Conservation (phyloP, 1,140 invertebrate species). For the Protaetia brevitarsis region DNA sequence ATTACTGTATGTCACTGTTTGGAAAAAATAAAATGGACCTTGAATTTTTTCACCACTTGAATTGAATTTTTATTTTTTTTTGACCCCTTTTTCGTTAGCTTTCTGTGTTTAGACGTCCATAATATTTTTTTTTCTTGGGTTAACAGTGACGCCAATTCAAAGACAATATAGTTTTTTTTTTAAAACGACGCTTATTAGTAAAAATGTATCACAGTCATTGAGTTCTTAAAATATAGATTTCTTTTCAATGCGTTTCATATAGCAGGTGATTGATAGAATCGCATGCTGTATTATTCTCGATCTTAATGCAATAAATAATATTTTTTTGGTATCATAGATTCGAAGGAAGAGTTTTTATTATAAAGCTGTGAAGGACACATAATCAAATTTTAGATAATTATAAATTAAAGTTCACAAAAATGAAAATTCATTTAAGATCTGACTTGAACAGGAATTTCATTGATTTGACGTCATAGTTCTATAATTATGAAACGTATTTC, state of each 20-base stretch:
- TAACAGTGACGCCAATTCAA: neutral
- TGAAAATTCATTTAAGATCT: too few relatives aligned
- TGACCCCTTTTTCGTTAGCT: neutral
- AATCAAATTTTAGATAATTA: too few relatives aligned
- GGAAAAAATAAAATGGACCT: neutral
- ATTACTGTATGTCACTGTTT: neutral
- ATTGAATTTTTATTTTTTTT: neutral
- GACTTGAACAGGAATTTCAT: too few relatives aligned
- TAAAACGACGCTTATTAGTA: conserved; percentile 22
- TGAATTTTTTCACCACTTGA: neutral
- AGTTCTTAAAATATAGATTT: conserved; percentile 30
- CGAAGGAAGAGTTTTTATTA: too few relatives aligned
- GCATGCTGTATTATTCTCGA: neutral
- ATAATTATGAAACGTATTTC: too few relatives aligned
- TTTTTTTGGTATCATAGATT: neutral
- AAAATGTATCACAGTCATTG: conserved; percentile 32
- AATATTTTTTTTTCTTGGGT: neutral
- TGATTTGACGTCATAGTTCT: too few relatives aligned
- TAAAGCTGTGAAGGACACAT: too few relatives aligned
- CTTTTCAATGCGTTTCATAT: conserved; percentile 22
- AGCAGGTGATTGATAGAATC: neutral
- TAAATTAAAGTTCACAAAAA: too few relatives aligned
- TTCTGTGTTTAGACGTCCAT: neutral
- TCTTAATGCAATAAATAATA: neutral
- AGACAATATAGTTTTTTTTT: neutral